Conservation (phyloP, 2,888 invertebrate genomes). For the Harpalus rubripes region DNA sequence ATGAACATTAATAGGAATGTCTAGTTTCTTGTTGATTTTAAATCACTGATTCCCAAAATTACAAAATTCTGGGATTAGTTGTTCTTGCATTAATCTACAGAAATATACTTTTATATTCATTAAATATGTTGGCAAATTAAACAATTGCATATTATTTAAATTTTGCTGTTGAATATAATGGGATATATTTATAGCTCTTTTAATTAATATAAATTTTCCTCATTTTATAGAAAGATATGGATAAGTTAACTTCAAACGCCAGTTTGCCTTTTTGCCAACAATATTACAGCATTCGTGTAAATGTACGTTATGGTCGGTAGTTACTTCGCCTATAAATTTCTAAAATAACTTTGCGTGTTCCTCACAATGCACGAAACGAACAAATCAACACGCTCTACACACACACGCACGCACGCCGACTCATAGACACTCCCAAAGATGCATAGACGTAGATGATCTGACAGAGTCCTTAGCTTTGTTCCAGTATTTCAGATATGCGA, state of each 20-base stretch:
- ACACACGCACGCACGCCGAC: neutral
- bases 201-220: too few species aligned
- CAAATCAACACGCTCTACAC: conserved; percentile 27
- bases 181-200: too few species aligned
- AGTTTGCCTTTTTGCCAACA: conserved; percentile 22
- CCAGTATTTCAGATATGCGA: conserved; percentile 43
- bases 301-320: conserved; percentile 26
- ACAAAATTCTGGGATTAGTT: too few species aligned
- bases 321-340: conserved; percentile 37
- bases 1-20: too few species aligned
- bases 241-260: neutral
- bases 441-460: conserved; percentile 25
- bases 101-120: too few species aligned
- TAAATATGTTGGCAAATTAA: too few species aligned
- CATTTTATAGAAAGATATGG: neutral
- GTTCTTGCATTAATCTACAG: too few species aligned
- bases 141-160: too few species aligned
- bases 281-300: conserved; percentile 20
- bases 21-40: too few species aligned
- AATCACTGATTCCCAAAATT: too few species aligned
- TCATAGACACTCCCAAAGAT: conserved; percentile 10
- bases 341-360: conserved; percentile 45
- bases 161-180: too few species aligned
- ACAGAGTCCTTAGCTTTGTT: conserved; percentile 25
- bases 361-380: conserved; percentile 43